These are phyloP conservation scores for Cotesia congregata DNA, from an alignment of 2,888 invertebrate species.

Conservation along the genomic window DNA sequence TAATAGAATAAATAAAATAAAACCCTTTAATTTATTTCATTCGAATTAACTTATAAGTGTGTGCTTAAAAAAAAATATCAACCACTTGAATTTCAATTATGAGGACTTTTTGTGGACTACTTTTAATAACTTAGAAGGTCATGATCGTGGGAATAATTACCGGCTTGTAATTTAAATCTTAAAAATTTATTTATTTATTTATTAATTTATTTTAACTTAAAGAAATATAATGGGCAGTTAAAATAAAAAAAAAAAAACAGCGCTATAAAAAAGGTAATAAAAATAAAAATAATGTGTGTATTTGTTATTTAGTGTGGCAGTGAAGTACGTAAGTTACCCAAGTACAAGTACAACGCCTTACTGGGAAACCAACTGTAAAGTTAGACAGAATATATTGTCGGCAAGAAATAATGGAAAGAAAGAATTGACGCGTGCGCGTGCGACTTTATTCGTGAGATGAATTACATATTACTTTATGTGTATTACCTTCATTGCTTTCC, in stretches of 20 bases:
- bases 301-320: not conserved
- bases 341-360: not conserved
- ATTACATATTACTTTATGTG: slow-evolving; percentile 17
- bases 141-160: no score
- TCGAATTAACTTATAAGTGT: no score
- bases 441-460: slow-evolving; percentile 38
- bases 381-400: not conserved
- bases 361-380: not conserved
- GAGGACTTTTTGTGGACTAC: no score
- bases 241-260: slow-evolving; percentile 35
- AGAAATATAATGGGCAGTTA: not conserved
- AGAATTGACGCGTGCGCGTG: slow-evolving; percentile 40
- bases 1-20: no score
- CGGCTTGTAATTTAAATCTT: no score
- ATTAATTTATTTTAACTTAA: no score
- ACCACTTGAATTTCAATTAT: no score
- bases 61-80: no score
- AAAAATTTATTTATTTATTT: no score
- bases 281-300: not conserved
- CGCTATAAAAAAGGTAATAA: slow-evolving; percentile 10
- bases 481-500: not conserved
- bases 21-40: no score
- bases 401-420: not conserved
- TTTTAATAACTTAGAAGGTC: no score
- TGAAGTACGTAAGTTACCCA: not conserved